phyloP scores from a whole-genome alignment of 1,140 invertebrate genomes.

The Zaprionus nigranus region DNA sequence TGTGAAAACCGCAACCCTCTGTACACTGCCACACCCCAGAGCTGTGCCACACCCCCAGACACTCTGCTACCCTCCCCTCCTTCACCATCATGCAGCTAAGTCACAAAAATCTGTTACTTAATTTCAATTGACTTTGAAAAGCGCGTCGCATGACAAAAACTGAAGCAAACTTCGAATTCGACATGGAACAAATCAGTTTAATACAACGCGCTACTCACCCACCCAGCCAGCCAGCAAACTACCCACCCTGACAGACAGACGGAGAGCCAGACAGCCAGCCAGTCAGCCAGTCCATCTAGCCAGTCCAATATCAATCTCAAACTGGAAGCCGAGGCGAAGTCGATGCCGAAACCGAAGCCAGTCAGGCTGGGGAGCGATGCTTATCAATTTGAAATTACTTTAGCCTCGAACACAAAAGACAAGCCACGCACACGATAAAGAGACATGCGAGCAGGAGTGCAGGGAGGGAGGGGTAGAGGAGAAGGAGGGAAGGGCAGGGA shows the following conservation, averaged over 20 bases:
- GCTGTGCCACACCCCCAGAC: background rate
- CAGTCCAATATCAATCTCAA: conserved; percentile 5
- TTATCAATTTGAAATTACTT: conserved; percentile 84
- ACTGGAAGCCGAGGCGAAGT: background rate
- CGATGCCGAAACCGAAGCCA: conserved; percentile 27
- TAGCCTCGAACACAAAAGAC: conserved; percentile 79
- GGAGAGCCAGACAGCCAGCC: background rate
- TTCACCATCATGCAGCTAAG: conserved; percentile 17
- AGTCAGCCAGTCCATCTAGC: conserved; percentile 4
- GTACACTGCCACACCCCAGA: background rate
- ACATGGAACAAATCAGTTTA: conserved; percentile 79
- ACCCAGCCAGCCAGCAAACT: background rate
- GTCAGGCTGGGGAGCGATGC: conserved; percentile 59
- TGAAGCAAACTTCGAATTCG: conserved; percentile 58
- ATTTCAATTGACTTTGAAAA: conserved; percentile 81
- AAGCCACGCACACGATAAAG: conserved; percentile 76
- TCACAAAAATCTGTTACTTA: conserved; percentile 79
- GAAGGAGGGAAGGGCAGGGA: background rate
- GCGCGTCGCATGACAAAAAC: conserved; percentile 52
- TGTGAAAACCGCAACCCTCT: conserved; percentile 19
- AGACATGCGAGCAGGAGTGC: background rate
- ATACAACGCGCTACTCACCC: conserved; percentile 42
- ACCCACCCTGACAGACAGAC: conserved; percentile 11
- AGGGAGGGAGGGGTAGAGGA: background rate
- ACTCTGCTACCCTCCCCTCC: background rate